These are phyloP conservation scores for Trachops cirrhosus DNA, from an alignment of 2,797 vertebrate genomes.

Conservation along the genomic window DNA sequence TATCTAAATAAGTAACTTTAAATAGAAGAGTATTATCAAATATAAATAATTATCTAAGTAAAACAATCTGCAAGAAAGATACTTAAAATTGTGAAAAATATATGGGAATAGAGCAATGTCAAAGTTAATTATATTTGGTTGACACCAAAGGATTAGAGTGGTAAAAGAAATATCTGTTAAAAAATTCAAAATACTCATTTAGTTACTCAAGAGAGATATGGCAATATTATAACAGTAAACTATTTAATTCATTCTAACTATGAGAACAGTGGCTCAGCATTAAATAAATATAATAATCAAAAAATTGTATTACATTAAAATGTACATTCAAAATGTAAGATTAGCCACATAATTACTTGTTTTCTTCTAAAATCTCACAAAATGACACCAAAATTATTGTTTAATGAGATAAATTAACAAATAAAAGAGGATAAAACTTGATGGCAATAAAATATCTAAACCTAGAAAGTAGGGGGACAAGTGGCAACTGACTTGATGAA, in stretches of 20 bases:
- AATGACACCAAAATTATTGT: background rate
- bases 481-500: background rate
- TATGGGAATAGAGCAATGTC: background rate
- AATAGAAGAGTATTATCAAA: background rate
- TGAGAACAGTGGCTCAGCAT: background rate
- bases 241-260: background rate
- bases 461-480: background rate
- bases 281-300: background rate
- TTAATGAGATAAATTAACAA: background rate
- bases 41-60: background rate
- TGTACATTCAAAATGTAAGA: background rate
- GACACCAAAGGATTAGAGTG: background rate
- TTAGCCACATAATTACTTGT: background rate
- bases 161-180: background rate
- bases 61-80: background rate
- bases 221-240: background rate
- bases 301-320: background rate
- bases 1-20: constrained; percentile 1
- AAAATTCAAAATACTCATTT: background rate
- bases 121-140: background rate
- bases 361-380: constrained; percentile 3
- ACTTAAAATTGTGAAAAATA: background rate
- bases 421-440: background rate
- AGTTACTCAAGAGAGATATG: background rate
- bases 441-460: background rate